phyloP scores from a whole-genome alignment of 2,113 vertebrate species.

The Cinclus cinclus region DNA sequence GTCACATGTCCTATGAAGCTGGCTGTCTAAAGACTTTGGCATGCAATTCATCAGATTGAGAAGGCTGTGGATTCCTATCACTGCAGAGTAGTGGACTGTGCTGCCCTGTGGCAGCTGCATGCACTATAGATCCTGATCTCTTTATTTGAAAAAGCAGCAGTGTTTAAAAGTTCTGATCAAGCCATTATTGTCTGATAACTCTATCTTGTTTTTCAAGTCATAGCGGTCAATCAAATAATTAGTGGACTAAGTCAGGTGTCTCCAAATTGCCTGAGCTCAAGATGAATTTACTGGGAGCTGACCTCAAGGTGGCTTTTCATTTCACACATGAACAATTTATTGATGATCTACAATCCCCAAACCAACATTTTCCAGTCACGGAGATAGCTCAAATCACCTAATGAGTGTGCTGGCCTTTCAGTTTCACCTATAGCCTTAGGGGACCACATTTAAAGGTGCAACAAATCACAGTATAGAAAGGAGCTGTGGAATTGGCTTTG shows the following conservation, averaged over 20 bases:
- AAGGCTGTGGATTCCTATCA: neutral
- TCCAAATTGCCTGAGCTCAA: neutral
- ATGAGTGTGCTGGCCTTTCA: neutral
- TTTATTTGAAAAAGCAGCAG: neutral
- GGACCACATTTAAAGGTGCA: neutral
- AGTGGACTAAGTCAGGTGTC: neutral
- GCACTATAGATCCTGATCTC: neutral
- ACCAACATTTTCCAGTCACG: neutral
- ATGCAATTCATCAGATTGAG: neutral
- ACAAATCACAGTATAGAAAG: neutral
- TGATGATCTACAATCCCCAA: slow-evolving; percentile 6
- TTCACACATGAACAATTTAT: slow-evolving; percentile 53
- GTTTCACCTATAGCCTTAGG: neutral
- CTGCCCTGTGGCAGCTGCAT: neutral
- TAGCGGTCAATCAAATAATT: slow-evolving; percentile 28
- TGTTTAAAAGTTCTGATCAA: slow-evolving; percentile 26
- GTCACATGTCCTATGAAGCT: neutral
- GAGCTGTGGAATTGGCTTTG: neutral
- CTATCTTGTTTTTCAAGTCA: slow-evolving; percentile 29
- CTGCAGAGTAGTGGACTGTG: neutral
- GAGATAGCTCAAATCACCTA: neutral
- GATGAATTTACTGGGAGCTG: slow-evolving; percentile 17
- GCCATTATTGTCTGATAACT: neutral
- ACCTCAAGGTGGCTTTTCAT: slow-evolving; percentile 44
- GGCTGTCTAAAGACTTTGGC: neutral